A percentile compares a stretch with the other conserved stretches of the same genome.
Conservation (phyloP, 2,113 vertebrate species). For the Tupaia tana region DNA sequence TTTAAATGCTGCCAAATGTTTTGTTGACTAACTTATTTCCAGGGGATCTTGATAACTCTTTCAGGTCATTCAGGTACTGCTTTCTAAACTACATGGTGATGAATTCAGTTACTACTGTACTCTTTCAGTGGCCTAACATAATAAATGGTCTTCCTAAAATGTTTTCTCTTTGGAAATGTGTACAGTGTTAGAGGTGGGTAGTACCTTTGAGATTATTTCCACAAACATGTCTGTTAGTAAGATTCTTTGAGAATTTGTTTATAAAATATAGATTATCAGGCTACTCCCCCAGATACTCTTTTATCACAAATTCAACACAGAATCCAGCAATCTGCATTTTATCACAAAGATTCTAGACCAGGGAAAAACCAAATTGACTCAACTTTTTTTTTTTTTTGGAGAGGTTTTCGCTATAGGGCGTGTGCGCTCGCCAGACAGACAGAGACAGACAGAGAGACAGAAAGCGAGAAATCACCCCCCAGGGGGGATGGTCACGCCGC, state of each 20-base stretch:
- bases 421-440: too few species aligned
- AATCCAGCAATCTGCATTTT: not conserved
- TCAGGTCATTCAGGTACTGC: constrained; percentile 15
- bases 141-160: constrained; percentile 54
- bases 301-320: not conserved
- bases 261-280: not conserved
- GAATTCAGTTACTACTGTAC: constrained; percentile 49
- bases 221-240: constrained; percentile 29
- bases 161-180: constrained; percentile 14
- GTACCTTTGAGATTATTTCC: not conserved
- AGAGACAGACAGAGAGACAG: too few species aligned
- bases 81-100: constrained; percentile 51
- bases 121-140: constrained; percentile 50
- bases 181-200: not conserved
- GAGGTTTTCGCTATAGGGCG: too few species aligned
- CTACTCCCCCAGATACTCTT: not conserved
- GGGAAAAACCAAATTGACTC: not conserved
- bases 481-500: too few species aligned
- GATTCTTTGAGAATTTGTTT: constrained; percentile 13
- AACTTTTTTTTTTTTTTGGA: too few species aligned
- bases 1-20: constrained; percentile 54
- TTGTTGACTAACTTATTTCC: constrained; percentile 51
- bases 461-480: too few species aligned
- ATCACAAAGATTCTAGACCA: constrained; percentile 10
- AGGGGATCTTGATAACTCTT: not conserved